Percentiles rank a stretch among this genome's conserved stretches.
Conservation (phyloP, 2,888 invertebrate genomes). For the Proisotoma minuta region DNA sequence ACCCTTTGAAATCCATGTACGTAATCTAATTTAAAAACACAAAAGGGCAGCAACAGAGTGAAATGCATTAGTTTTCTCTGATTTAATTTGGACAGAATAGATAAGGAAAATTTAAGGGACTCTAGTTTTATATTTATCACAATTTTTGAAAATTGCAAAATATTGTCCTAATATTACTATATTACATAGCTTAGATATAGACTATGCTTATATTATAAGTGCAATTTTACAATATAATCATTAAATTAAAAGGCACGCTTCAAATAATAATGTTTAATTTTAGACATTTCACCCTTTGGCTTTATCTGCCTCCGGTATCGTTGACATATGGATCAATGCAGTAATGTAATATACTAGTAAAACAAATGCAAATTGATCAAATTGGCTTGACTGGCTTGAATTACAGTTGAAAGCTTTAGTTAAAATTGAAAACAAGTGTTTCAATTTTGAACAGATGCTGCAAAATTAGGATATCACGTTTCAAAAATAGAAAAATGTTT, state of each 20-base stretch:
- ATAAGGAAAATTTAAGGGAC: slow-evolving; percentile 16
- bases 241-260: no score
- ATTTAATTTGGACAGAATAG: slow-evolving; percentile 8
- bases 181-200: no score
- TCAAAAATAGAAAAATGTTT: no score
- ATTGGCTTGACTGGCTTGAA: not conserved
- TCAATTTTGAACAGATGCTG: no score
- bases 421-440: not conserved
- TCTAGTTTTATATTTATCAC: not conserved
- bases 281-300: not conserved
- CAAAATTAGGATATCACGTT: not conserved
- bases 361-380: slow-evolving; percentile 4
- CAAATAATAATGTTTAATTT: not conserved
- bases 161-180: no score
- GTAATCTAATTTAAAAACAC: slow-evolving; percentile 28
- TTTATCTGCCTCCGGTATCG: not conserved
- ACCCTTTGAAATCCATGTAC: slow-evolving; percentile 12
- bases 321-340: not conserved
- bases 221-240: no score
- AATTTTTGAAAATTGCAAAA: no score
- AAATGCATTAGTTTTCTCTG: not conserved
- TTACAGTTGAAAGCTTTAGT: slow-evolving; percentile 4
- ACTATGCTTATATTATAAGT: no score
- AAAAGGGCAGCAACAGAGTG: slow-evolving; percentile 27
- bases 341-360: not conserved